Evolutionary conservation across 2,113 vertebrate species (phyloP), one percentile per base, ranked within the genome.

Genomic region (Cyprinodon tularosa): DNA sequence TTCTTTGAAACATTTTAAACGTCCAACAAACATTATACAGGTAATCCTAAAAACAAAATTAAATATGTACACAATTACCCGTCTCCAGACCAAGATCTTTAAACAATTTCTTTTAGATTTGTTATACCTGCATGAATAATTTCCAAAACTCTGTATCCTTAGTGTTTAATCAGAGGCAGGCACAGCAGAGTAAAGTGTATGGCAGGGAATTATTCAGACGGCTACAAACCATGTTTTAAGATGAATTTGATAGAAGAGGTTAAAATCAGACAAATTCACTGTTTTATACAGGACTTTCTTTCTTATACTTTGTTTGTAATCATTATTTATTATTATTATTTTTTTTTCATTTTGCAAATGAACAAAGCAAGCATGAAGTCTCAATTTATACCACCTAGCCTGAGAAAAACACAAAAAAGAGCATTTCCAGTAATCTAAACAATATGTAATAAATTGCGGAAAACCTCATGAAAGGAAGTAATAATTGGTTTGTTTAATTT

Each of bases 401-500:
- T 80, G 20, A 22, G 73, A 76, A 65, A 40, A 44, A 13, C 38
- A 57, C 36, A 76, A 59, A 71, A 68, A 2, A 62, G 6, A 0
- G 12, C 10, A 39, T 80, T 71, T 38, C 22, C n/a, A 38, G 36
- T 67, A n/a, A 45, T 68, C 71, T 29, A 36, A 66, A 62, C 60
- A 63, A 38, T 15, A n/a, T n/a, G 39, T 53, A 50, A 62, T 29
- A 80, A 71, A 77, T 71, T 48, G 20, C 29, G 53, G 53, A 9
- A 68, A 71, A 36, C 36, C 6, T 3, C 5, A 14, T 62, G 10
- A 22, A 70, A n/a, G n/a, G 61, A 66, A 66, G 36, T 48, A 40
- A 64, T 59, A 44, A 64, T 50, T 42, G n/a, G 48, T 66, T 83
- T 68, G 6, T 47, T 11, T 75, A 76, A 81, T 80, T 29, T 29